A percentile compares a stretch with the other conserved stretches of the same genome.
Evolutionary conservation across 2,113 vertebrate species (phyloP).

Genomic region (Platanista minor): DNA sequence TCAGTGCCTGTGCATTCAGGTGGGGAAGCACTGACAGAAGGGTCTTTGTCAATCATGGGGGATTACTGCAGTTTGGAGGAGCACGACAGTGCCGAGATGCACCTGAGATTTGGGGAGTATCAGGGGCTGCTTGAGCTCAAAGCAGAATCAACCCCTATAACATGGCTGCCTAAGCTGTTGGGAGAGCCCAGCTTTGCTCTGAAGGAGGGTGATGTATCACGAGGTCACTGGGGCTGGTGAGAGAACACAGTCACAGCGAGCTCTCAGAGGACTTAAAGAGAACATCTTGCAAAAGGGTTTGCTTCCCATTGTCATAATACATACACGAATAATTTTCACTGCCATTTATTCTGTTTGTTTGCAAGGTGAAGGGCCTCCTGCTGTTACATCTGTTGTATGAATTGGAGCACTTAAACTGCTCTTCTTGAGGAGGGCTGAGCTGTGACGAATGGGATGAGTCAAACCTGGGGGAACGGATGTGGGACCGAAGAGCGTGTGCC

Average conservation of each 20-base stretch:
- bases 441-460: background rate
- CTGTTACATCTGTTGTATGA: background rate
- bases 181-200: background rate
- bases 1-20: background rate
- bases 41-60: background rate
- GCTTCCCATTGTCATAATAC: slow-evolving; percentile 13
- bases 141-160: background rate
- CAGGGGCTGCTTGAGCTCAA: background rate
- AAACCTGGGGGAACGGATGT: background rate
- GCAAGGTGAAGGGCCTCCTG: background rate
- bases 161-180: background rate
- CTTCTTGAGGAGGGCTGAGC: background rate
- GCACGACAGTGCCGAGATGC: background rate
- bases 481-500: background rate
- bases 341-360: slow-evolving; percentile 9
- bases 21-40: background rate
- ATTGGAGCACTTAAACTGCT: background rate
- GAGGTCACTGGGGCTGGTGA: background rate
- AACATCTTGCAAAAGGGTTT: background rate
- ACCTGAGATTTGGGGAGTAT: background rate
- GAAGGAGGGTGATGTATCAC: background rate
- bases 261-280: background rate
- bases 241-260: background rate
- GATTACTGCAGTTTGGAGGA: background rate
- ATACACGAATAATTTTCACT: background rate